phyloP scores from a whole-genome alignment of 2,888 invertebrate genomes.

The Heliconius erato region DNA sequence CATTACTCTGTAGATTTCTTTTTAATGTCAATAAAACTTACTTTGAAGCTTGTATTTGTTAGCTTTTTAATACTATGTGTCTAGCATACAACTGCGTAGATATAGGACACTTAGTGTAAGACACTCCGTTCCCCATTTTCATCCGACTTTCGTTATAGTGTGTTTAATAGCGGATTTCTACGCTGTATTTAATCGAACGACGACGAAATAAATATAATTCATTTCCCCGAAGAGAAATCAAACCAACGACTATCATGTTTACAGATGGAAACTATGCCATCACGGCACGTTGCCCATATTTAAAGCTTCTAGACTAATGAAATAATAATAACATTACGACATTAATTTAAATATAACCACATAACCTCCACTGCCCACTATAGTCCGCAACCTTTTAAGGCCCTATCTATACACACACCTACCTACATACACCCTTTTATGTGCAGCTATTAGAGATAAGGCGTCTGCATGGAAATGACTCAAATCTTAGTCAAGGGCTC shows the following conservation, averaged over 20 bases:
- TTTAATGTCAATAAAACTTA: slow-evolving; percentile 2
- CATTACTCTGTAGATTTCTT: too few species aligned
- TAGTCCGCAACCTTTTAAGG: slow-evolving; percentile 37
- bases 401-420: slow-evolving; percentile 18
- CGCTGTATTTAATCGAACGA: too few species aligned
- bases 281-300: too few species aligned
- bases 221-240: not conserved
- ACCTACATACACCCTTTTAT: slow-evolving; percentile 46
- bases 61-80: too few species aligned
- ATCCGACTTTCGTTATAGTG: too few species aligned
- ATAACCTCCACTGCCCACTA: slow-evolving; percentile 30
- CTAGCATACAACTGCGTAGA: too few species aligned
- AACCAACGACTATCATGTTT: not conserved
- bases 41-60: not conserved
- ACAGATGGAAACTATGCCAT: too few species aligned
- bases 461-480: slow-evolving; percentile 48
- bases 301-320: not conserved
- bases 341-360: slow-evolving; percentile 18
- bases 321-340: slow-evolving; percentile 18
- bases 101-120: too few species aligned
- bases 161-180: too few species aligned
- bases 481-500: slow-evolving; percentile 49
- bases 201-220: too few species aligned
- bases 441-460: slow-evolving; percentile 52
- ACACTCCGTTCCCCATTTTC: too few species aligned